phyloP scores from a whole-genome alignment of 1,140 invertebrate species.

The Microvelia longipes region DNA sequence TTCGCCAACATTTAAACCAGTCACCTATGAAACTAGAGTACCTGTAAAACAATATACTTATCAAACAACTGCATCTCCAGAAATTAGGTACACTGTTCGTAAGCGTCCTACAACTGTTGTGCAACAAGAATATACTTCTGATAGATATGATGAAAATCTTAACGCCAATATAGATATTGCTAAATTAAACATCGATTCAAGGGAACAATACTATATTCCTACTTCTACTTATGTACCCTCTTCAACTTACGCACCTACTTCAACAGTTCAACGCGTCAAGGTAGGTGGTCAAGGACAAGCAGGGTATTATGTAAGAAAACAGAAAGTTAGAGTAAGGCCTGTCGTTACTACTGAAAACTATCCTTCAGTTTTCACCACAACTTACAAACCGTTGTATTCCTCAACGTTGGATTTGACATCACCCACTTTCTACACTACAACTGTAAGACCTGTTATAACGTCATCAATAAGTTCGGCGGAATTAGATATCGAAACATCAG shows the following conservation, averaged over 20 bases:
- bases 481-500: slow-evolving; percentile 15
- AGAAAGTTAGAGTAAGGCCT: slow-evolving; percentile 17
- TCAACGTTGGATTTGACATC: slow-evolving; percentile 14
- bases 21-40: slow-evolving; percentile 2
- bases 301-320: slow-evolving; percentile 16
- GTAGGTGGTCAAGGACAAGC: slow-evolving; percentile 6
- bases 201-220: neutral
- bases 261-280: slow-evolving; percentile 1
- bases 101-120: neutral
- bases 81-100: slow-evolving; percentile 5
- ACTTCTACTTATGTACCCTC: neutral
- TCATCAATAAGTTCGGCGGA: slow-evolving; percentile 10
- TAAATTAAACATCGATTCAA: slow-evolving; percentile 1
- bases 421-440: slow-evolving; percentile 16
- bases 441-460: slow-evolving; percentile 9
- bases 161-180: slow-evolving; percentile 12
- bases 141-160: slow-evolving; percentile 9
- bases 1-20: neutral
- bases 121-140: neutral
- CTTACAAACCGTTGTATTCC: slow-evolving; percentile 8
- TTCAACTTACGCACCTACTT: neutral
- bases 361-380: slow-evolving; percentile 12
- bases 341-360: slow-evolving; percentile 15
- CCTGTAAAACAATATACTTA: neutral
- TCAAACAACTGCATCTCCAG: slow-evolving; percentile 6